phyloP scores from a whole-genome alignment of 2,113 vertebrate species.

The Strigops habroptila region DNA sequence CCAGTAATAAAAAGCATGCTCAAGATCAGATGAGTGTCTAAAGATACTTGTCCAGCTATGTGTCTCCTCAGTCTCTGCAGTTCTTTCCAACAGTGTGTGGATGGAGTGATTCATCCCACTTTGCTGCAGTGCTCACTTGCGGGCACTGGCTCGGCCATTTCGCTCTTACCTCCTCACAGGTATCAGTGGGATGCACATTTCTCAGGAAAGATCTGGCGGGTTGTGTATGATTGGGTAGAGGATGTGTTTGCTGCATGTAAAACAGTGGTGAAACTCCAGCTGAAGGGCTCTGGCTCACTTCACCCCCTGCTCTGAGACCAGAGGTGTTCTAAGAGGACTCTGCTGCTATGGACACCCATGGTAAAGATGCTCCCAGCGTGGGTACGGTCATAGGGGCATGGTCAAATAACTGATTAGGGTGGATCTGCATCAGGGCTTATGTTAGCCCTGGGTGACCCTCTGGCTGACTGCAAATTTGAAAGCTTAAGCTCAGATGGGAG shows the following conservation, averaged over 20 bases:
- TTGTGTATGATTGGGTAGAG: background rate
- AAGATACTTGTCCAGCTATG: background rate
- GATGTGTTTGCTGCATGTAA: background rate
- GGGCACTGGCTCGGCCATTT: background rate
- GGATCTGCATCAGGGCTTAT: background rate
- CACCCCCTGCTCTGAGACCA: background rate
- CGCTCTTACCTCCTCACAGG: background rate
- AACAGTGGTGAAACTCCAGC: background rate
- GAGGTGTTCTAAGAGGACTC: background rate
- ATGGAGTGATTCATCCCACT: background rate
- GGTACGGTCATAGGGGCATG: rapidly evolving
- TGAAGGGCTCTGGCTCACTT: background rate
- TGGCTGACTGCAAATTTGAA: background rate
- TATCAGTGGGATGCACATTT: rapidly evolving
- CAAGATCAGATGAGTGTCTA: background rate
- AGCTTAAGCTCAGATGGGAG: background rate
- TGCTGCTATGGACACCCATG: background rate
- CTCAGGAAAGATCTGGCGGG: background rate
- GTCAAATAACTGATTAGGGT: background rate
- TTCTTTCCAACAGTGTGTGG: background rate
- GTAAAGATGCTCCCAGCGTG: background rate
- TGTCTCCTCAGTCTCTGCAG: background rate
- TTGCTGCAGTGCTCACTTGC: background rate
- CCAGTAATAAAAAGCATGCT: background rate
- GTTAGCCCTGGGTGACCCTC: background rate